Evolutionary conservation across 2,113 vertebrate species (phyloP).

Genomic region (Nycticebus coucang): DNA sequence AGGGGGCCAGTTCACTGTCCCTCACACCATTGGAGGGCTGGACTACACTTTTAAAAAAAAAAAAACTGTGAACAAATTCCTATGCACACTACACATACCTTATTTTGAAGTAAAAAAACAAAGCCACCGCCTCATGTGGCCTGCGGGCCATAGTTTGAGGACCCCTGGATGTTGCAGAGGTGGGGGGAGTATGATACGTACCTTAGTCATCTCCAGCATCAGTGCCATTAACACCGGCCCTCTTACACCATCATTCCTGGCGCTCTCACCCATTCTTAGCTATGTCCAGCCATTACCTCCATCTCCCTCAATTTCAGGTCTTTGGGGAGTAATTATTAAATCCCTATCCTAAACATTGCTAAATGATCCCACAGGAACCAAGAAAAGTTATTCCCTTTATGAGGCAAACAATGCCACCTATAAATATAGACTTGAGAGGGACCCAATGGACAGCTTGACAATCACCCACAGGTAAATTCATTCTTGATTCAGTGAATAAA

Average conservation of each 20-base stretch:
- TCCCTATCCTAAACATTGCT: constrained; percentile 38
- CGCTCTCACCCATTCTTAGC: background rate
- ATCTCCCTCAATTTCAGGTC: constrained; percentile 27
- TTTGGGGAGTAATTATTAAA: constrained; percentile 66
- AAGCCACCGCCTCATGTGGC: too few species aligned
- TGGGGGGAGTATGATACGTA: background rate
- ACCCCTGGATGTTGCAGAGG: background rate
- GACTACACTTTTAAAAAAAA: too few species aligned
- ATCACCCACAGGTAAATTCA: background rate
- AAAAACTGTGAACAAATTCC: too few species aligned
- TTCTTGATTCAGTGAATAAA: background rate
- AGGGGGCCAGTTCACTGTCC: too few species aligned
- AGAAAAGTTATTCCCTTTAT: constrained; percentile 43
- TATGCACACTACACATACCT: too few species aligned
- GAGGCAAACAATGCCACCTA: background rate
- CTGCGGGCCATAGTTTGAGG: too few species aligned
- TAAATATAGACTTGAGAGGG: background rate
- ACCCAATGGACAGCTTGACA: background rate
- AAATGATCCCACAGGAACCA: constrained; percentile 22
- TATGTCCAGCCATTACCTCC: constrained; percentile 47
- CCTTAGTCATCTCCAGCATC: background rate
- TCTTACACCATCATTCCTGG: background rate
- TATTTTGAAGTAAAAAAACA: too few species aligned
- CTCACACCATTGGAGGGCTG: too few species aligned
- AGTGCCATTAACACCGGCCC: background rate